Conservation (phyloP, 23 tunicate genomes). For the Botrylloides violaceus region DNA sequence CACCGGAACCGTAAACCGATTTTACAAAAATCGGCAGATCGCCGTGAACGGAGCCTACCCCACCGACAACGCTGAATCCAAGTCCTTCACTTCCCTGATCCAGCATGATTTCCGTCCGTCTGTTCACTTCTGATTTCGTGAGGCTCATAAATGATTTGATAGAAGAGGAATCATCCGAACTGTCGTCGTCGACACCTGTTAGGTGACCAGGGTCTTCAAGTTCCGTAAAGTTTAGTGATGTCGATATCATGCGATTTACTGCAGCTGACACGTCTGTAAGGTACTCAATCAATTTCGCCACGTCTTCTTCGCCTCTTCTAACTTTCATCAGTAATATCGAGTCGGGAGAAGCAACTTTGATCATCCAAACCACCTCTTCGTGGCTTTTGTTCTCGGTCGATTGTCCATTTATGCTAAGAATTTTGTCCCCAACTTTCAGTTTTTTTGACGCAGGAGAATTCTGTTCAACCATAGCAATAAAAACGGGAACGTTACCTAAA, state of each 20-base stretch:
- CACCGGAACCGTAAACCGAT: slow-evolving; percentile 26
- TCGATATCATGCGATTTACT: slow-evolving; percentile 13
- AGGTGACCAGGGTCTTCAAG: neutral
- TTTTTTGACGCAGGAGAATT: slow-evolving; percentile 28
- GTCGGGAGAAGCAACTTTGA: slow-evolving; percentile 40
- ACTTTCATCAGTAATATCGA: slow-evolving; percentile 63
- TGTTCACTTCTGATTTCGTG: neutral
- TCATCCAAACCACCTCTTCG: slow-evolving; percentile 37
- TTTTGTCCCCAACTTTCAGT: slow-evolving; percentile 32
- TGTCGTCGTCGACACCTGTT: neutral
- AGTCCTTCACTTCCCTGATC: slow-evolving; percentile 31
- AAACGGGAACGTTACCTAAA: slow-evolving; percentile 36
- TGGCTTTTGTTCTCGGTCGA: slow-evolving; percentile 34
- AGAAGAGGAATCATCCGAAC: slow-evolving; percentile 17
- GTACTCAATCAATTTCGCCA: slow-evolving; percentile 50
- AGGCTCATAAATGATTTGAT: neutral
- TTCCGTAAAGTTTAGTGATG: slow-evolving; percentile 3
- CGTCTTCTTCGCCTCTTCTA: slow-evolving; percentile 56
- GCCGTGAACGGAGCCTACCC: slow-evolving; percentile 30
- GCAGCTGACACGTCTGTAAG: slow-evolving; percentile 31
- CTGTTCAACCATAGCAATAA: slow-evolving; percentile 27
- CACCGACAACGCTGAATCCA: slow-evolving; percentile 43
- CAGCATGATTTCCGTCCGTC: slow-evolving; percentile 21
- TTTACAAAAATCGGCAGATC: slow-evolving; percentile 40
- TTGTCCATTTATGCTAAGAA: slow-evolving; percentile 35